phyloP scores from a whole-genome alignment of 2,113 vertebrate genomes.

The Oreotragus oreotragus region DNA sequence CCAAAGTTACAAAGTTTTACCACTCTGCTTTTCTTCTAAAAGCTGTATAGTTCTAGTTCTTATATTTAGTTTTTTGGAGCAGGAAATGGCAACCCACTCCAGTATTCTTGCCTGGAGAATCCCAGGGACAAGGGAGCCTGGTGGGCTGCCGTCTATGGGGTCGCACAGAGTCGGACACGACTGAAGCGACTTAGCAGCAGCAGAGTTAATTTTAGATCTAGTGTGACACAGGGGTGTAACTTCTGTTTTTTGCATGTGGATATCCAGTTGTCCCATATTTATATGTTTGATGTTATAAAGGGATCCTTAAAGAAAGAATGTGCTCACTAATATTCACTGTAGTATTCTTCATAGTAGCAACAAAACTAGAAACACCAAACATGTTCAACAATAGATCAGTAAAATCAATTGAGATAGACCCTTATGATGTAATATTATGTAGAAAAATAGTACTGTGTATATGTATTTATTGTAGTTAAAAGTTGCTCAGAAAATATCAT shows the following conservation, averaged over 20 bases:
- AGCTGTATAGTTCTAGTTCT: neutral
- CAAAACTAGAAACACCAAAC: neutral
- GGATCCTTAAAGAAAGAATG: neutral
- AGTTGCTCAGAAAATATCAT: neutral
- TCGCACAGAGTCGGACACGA: too few relatives aligned
- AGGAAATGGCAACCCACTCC: too few relatives aligned
- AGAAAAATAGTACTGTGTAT: neutral
- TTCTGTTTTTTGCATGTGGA: neutral
- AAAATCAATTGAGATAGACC: neutral
- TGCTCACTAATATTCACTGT: neutral
- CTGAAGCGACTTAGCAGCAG: too few relatives aligned
- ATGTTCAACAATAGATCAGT: neutral
- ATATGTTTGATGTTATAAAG: neutral
- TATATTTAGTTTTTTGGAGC: neutral
- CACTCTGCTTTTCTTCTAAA: neutral
- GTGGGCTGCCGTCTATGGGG: too few relatives aligned
- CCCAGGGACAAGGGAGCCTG: too few relatives aligned
- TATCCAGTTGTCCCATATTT: neutral
- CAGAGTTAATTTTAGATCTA: neutral
- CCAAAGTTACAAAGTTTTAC: neutral
- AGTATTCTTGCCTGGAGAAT: too few relatives aligned
- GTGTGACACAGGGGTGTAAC: neutral
- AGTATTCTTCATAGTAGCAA: neutral
- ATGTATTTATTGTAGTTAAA: neutral
- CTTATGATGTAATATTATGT: neutral